phyloP scores from a whole-genome alignment of 2,888 invertebrate species.

The Desoria tigrina region DNA sequence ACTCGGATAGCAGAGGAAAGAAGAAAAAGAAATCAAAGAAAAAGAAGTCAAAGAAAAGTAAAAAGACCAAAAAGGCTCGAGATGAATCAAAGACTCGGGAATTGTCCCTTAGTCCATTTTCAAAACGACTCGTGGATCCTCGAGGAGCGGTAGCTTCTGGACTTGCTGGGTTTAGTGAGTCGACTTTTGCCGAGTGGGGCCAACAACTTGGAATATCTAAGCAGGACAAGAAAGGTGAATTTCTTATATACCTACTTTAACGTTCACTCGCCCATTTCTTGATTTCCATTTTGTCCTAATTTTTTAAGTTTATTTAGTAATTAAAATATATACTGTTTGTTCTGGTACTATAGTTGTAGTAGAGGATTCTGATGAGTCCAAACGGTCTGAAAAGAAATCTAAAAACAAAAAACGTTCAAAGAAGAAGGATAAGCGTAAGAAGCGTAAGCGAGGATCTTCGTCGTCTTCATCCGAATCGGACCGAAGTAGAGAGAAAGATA shows the following conservation, averaged over 20 bases:
- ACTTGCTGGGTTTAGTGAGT: slow-evolving; percentile 34
- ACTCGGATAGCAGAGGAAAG: slow-evolving; percentile 53
- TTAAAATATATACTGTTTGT: background rate
- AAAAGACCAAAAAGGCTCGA: slow-evolving; percentile 65
- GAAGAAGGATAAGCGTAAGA: slow-evolving; percentile 49
- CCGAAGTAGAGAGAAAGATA: slow-evolving; percentile 26
- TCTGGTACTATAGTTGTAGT: background rate
- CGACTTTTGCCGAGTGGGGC: slow-evolving; percentile 40
- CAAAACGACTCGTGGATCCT: slow-evolving; percentile 40
- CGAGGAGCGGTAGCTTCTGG: slow-evolving; percentile 27
- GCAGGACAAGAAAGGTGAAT: slow-evolving; percentile 16
- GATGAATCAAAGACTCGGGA: slow-evolving; percentile 63
- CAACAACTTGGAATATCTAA: slow-evolving; percentile 42
- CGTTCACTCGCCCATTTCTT: too few species aligned
- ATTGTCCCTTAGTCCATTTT: slow-evolving; percentile 54
- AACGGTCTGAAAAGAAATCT: slow-evolving; percentile 37
- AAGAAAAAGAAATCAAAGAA: slow-evolving; percentile 66
- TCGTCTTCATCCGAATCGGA: slow-evolving; percentile 44
- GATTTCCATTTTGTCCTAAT: too few species aligned
- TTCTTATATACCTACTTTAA: background rate
- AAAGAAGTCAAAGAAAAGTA: slow-evolving; percentile 66
- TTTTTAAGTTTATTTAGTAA: background rate
- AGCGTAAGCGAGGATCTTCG: slow-evolving; percentile 35
- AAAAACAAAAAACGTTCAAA: slow-evolving; percentile 47
- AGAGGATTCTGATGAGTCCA: slow-evolving; percentile 26